phyloP scores from a whole-genome alignment of 1,140 invertebrate species.

The Cydia amplana region DNA sequence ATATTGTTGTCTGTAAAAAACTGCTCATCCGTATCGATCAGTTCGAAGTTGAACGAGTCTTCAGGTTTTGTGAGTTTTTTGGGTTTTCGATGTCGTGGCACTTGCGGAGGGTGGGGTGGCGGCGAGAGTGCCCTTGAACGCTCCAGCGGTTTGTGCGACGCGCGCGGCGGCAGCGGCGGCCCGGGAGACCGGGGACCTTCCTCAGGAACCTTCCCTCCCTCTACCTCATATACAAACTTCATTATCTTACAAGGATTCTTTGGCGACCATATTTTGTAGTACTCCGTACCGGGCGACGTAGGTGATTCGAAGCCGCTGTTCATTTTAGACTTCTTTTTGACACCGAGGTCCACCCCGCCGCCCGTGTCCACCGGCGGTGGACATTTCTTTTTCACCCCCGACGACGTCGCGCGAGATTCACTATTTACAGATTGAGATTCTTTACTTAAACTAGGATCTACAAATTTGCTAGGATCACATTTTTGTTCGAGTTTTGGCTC shows the following conservation, averaged over 20 bases:
- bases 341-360: conserved; percentile 63
- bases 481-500: conserved; percentile 65
- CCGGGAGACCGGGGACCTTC: conserved; percentile 74
- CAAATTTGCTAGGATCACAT: conserved; percentile 76
- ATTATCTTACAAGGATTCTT: conserved; percentile 80
- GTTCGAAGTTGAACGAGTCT: conserved; percentile 88
- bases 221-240: conserved; percentile 79
- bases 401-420: conserved; percentile 73
- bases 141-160: conserved; percentile 82
- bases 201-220: conserved; percentile 75
- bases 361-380: conserved; percentile 75
- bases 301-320: conserved; percentile 76
- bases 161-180: conserved; percentile 74
- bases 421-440: conserved; percentile 74
- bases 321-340: conserved; percentile 75
- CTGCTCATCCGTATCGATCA: conserved; percentile 87
- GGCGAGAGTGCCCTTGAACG: conserved; percentile 81
- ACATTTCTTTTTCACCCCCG: conserved; percentile 78
- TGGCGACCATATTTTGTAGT: conserved; percentile 82
- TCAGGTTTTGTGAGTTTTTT: conserved; percentile 82
- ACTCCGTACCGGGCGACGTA: conserved; percentile 80
- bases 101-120: conserved; percentile 74
- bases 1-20: conserved; percentile 77
- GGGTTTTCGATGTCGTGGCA: conserved; percentile 81
- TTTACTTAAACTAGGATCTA: conserved; percentile 70